Evolutionary conservation across 1,140 invertebrate species (phyloP), one percentile per base, ranked within the genome.

Genomic region (Drosophila pruinosa): DNA sequence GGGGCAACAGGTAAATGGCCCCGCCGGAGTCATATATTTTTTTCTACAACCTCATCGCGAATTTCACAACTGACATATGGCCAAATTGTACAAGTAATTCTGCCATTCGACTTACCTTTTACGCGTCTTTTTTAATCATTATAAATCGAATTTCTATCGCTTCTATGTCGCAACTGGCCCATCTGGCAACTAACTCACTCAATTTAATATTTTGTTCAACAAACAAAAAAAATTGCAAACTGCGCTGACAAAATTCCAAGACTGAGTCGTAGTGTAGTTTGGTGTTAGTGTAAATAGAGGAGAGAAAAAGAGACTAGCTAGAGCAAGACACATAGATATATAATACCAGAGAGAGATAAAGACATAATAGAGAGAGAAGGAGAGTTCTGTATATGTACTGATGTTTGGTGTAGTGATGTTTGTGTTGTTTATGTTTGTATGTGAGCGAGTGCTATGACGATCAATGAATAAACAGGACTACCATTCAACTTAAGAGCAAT

Each of bases 91-190:
- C 31, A 34, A 34, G 31, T 34, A 80, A 83, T 85, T 72, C 68
- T 78, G 67, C 58, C 19, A 53, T 15, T 34, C 28, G 62, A 88
- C 81, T 85, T 81, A 85, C 81, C 82, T 88, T 86, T 71, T 21
- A 59, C 24, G 41, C 50, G 41, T n/a, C n/a, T 47, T 14, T 31
- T 57, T 54, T 39, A 72, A 86, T 80, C 59, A 63, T 86, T 56
- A 67, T 73, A 59, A 86, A 77, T 77, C 73, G 76, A 85, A 77
- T 86, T 81, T 72, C 74, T 86, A 81, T 81, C 65, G 53, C 28
- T 64, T 70, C 65, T 74, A 65, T 81, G 77, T 86, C 64, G 76
- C 77, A 86, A 74, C 69, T 80, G 21, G 36, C 54, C 47, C 70
- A 68, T 72, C 63, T 59, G 54, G 38, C 63, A 73, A 38, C 75